Percentiles rank a stretch among this genome's conserved stretches.
phyloP scores from a whole-genome alignment of 2,797 vertebrate genomes.

The Octomys mimax region DNA sequence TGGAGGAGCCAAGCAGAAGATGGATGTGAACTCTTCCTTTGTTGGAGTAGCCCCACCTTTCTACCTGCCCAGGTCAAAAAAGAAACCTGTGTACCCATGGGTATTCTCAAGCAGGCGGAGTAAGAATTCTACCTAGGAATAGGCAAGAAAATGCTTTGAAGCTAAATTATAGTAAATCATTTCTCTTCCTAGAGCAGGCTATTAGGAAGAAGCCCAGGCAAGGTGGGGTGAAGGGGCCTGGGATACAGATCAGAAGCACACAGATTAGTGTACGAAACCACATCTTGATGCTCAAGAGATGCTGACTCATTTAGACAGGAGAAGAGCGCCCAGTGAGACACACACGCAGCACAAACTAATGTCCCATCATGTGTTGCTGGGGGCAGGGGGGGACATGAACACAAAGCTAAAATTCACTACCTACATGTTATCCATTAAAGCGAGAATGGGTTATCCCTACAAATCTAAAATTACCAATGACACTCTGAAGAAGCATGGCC shows the following conservation, averaged over 20 bases:
- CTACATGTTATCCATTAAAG: not conserved
- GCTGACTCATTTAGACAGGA: not conserved
- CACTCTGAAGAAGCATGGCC: slow-evolving; percentile 5
- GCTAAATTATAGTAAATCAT: not conserved
- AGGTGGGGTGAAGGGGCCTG: not conserved
- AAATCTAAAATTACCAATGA: not conserved
- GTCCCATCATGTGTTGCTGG: not conserved
- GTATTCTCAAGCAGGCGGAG: not conserved
- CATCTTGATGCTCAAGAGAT: not conserved
- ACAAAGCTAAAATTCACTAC: not conserved
- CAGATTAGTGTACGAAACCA: not conserved
- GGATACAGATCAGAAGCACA: not conserved
- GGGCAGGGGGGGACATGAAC: not conserved
- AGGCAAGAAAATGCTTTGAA: not conserved
- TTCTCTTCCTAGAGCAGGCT: not conserved
- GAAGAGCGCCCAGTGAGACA: not conserved
- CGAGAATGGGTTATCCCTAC: not conserved
- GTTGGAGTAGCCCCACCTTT: not conserved
- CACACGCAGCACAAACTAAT: not conserved
- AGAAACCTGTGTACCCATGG: not conserved
- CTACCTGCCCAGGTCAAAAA: not conserved
- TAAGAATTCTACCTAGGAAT: not conserved
- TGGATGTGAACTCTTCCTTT: not conserved
- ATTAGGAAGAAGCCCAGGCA: not conserved
- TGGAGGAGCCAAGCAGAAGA: not conserved